phyloP scores from a whole-genome alignment of 2,113 vertebrate genomes.

The Peromyscus leucopus region DNA sequence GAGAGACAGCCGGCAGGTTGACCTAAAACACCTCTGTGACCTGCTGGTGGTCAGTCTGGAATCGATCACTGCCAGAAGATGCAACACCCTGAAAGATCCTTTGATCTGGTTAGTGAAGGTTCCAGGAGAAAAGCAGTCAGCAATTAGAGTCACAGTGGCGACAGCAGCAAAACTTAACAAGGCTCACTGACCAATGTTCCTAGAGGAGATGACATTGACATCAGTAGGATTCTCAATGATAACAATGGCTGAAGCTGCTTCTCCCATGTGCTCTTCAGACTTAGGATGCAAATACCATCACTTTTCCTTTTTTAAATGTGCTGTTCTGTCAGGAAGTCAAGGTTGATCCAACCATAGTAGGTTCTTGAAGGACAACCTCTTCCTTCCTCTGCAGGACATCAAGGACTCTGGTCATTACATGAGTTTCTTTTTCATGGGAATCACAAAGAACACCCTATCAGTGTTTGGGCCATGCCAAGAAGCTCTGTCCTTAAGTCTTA shows the following conservation, averaged over 20 bases:
- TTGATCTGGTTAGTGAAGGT: not conserved
- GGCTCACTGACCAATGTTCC: not conserved
- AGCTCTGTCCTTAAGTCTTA: not conserved
- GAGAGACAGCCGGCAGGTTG: not conserved
- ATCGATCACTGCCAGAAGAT: not conserved
- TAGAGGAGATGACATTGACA: not conserved
- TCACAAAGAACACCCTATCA: not conserved
- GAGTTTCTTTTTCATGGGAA: not conserved
- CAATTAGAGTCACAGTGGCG: not conserved
- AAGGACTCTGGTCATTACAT: not conserved
- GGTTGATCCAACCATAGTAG: not conserved
- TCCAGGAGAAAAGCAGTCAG: not conserved
- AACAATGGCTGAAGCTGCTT: not conserved
- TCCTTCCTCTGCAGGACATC: not conserved
- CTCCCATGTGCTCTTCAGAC: not conserved
- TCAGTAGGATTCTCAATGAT: not conserved
- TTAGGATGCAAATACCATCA: not conserved
- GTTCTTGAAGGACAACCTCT: not conserved
- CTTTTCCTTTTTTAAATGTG: not conserved
- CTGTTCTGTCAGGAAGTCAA: not conserved
- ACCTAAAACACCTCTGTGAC: not conserved
- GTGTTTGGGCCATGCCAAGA: not conserved
- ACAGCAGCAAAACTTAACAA: not conserved
- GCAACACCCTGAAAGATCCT: not conserved
- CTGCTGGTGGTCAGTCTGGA: not conserved